Evolutionary conservation across 2,113 vertebrate species (phyloP).

Genomic region (Varanus komodoensis): DNA sequence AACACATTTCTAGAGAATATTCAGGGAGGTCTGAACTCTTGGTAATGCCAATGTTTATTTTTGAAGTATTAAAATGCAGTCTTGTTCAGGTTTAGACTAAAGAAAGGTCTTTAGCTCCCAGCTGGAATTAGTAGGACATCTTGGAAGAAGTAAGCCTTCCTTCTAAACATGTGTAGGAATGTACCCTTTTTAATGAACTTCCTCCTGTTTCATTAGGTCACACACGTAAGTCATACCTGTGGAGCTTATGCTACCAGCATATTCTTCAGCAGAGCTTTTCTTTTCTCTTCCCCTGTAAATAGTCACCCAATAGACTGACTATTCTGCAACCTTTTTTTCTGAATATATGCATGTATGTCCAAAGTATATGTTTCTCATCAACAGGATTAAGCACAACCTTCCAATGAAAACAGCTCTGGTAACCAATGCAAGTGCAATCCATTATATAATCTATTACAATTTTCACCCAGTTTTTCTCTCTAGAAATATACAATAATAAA

Average conservation of each 20-base stretch:
- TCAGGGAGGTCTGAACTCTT: neutral
- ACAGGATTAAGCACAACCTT: neutral
- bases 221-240: neutral
- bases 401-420: neutral
- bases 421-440: neutral
- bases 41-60: neutral
- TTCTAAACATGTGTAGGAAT: too few relatives aligned
- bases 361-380: neutral
- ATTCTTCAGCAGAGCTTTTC: neutral
- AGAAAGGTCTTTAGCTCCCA: too few relatives aligned
- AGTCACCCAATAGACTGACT: neutral
- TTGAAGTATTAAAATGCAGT: neutral
- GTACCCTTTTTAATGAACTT: neutral
- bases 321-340: neutral
- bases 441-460: constrained; percentile 7
- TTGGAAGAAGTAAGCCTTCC: too few relatives aligned
- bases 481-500: constrained; percentile 1
- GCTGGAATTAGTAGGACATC: too few relatives aligned
- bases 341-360: neutral
- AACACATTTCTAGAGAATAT: neutral
- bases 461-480: neutral
- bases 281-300: neutral
- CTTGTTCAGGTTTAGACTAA: too few relatives aligned
- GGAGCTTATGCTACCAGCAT: neutral
- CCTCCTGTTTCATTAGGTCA: neutral